A percentile compares a stretch with the other conserved stretches of the same genome.
Conservation (phyloP, 2,888 invertebrate genomes). For the Embidobia sp. region DNA sequence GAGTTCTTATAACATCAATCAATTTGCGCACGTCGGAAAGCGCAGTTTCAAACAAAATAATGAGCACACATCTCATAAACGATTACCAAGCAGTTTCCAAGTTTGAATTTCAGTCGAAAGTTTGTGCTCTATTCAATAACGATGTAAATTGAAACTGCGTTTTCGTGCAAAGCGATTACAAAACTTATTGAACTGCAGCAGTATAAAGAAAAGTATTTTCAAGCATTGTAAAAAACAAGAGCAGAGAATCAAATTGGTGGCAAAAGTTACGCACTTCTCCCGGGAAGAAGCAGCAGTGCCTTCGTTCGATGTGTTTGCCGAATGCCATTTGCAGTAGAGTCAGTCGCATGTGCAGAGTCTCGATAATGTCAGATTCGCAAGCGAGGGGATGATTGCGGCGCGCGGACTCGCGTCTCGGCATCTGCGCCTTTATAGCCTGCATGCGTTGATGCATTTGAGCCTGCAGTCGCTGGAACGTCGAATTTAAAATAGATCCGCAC, state of each 20-base stretch:
- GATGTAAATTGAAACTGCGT: too few relatives aligned
- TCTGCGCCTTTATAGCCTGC: conserved; percentile 93
- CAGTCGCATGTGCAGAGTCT: conserved; percentile 95
- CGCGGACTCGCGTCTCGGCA: conserved; percentile 95
- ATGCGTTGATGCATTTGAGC: conserved; percentile 92
- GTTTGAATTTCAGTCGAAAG: too few relatives aligned
- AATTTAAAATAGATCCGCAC: conserved; percentile 90
- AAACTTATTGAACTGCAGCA: too few relatives aligned
- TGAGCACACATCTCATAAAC: too few relatives aligned
- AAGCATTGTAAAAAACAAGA: conserved; percentile 1
- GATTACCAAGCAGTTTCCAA: too few relatives aligned
- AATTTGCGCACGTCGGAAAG: too few relatives aligned
- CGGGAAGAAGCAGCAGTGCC: conserved; percentile 96
- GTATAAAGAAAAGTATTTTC: too few relatives aligned
- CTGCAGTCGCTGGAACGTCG: conserved; percentile 92
- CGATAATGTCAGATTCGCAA: conserved; percentile 95
- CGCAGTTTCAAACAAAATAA: too few relatives aligned
- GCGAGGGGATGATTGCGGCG: conserved; percentile 94
- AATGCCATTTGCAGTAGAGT: conserved; percentile 96
- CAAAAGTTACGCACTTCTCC: conserved; percentile 87
- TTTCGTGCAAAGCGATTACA: too few relatives aligned
- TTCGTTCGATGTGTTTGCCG: conserved; percentile 96
- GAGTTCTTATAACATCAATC: too few relatives aligned
- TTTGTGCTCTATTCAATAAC: too few relatives aligned
- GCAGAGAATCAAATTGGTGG: conserved; percentile 2